phyloP scores from a whole-genome alignment of 2,113 vertebrate genomes.

The Cryptotis parvus region DNA sequence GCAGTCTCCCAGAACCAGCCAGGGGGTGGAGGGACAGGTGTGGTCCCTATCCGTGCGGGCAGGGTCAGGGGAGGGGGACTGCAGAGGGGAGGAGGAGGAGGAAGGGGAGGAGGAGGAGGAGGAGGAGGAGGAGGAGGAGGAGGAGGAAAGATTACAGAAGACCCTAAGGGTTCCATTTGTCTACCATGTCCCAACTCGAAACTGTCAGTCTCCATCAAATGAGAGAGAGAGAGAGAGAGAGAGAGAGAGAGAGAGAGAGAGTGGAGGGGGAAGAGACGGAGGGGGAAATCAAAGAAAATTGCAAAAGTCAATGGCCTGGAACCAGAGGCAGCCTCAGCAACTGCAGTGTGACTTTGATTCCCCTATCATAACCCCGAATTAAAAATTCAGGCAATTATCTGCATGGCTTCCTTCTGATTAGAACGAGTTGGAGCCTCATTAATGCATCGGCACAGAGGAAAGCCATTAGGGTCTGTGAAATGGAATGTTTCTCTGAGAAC shows the following conservation, averaged over 20 bases:
- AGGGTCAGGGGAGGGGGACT: not conserved
- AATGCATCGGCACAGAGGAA: conserved; percentile 95
- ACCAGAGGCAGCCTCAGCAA: conserved; percentile 86
- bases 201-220: conserved; percentile 61
- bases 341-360: conserved; percentile 91
- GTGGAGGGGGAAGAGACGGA: conserved; percentile 59
- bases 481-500: conserved; percentile 93
- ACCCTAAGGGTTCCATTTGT: conserved; percentile 50
- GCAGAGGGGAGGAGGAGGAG: not conserved
- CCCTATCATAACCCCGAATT: conserved; percentile 92
- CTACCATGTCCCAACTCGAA: conserved; percentile 20
- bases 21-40: conserved; percentile 64
- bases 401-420: conserved; percentile 96
- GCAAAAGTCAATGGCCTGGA: conserved; percentile 89
- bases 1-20: conserved; percentile 79
- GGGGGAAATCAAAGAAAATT: conserved; percentile 86
- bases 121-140: conserved; percentile 34
- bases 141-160: conserved; percentile 43
- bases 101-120: conserved; percentile 24
- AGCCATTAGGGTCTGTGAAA: conserved; percentile 91
- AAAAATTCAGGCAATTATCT: conserved; percentile 98
- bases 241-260: not conserved
- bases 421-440: conserved; percentile 93
- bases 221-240: not conserved
- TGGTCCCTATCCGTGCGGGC: not conserved